Conservation (phyloP, 2,888 invertebrate genomes). For the Drosophila stalkeri region DNA sequence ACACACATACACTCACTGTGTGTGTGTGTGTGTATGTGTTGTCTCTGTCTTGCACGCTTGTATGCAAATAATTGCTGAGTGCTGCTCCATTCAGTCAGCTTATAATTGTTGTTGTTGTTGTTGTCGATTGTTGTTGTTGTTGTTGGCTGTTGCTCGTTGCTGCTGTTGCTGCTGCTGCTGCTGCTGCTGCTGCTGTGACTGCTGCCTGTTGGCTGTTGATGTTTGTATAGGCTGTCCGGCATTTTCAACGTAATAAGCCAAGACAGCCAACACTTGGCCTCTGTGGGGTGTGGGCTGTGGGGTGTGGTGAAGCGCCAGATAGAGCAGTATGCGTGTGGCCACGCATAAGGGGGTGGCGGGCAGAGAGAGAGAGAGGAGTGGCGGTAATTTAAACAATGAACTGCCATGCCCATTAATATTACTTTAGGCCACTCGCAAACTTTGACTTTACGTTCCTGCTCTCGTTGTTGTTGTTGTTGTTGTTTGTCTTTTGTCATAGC, state of each 20-base stretch:
- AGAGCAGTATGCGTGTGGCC: not conserved
- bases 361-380: not conserved
- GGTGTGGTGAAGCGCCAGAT: slow-evolving; percentile 6
- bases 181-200: not conserved
- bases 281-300: not conserved
- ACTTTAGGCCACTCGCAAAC: slow-evolving; percentile 70
- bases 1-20: not conserved
- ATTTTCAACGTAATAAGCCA: slow-evolving; percentile 55
- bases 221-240: slow-evolving; percentile 59
- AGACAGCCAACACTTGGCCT: slow-evolving; percentile 10
- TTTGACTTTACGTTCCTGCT: slow-evolving; percentile 58
- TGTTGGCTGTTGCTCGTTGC: slow-evolving; percentile 9
- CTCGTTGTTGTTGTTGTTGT: slow-evolving; percentile 4
- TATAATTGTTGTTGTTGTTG: slow-evolving; percentile 48
- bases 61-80: slow-evolving; percentile 77
- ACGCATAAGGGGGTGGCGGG: not conserved
- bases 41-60: slow-evolving; percentile 41
- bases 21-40: not conserved
- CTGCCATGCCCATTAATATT: slow-evolving; percentile 77
- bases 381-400: slow-evolving; percentile 75
- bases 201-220: slow-evolving; percentile 39
- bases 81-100: slow-evolving; percentile 52
- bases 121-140: slow-evolving; percentile 17
- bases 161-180: not conserved
- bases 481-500: slow-evolving; percentile 42